Conservation (phyloP, 2,888 invertebrate species). For the Cantharis flavilabris region DNA sequence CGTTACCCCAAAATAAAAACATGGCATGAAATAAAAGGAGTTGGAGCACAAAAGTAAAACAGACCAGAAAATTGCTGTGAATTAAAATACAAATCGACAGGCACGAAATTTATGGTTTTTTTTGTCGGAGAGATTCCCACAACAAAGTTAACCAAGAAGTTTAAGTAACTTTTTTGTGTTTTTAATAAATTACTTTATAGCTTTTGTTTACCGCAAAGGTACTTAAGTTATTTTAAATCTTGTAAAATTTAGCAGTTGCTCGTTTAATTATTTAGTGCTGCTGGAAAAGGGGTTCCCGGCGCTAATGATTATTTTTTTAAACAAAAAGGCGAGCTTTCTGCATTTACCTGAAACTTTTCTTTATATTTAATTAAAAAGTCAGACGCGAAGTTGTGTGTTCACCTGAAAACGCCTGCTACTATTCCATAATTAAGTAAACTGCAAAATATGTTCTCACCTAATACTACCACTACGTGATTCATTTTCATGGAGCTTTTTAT, state of each 20-base stretch:
- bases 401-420: slow-evolving; percentile 11
- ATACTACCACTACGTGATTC: slow-evolving; percentile 6
- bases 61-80: not conserved
- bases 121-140: not conserved
- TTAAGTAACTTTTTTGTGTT: not conserved
- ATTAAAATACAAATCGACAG: not conserved
- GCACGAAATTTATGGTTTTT: not conserved
- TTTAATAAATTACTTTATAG: not conserved
- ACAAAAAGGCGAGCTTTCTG: not conserved
- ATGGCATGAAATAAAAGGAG: not conserved
- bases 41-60: not conserved
- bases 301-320: slow-evolving; percentile 8
- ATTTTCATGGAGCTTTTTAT: slow-evolving; percentile 11
- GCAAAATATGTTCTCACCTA: slow-evolving; percentile 13
- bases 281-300: not conserved
- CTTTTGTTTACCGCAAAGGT: not conserved
- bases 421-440: slow-evolving; percentile 25
- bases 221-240: not conserved
- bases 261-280: not conserved
- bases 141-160: not conserved
- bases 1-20: slow-evolving; percentile 11
- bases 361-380: slow-evolving; percentile 23
- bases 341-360: slow-evolving; percentile 7
- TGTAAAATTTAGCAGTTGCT: not conserved
- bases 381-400: slow-evolving; percentile 20